Conservation (phyloP, 2,888 invertebrate genomes). For the Mythimna loreyi region DNA sequence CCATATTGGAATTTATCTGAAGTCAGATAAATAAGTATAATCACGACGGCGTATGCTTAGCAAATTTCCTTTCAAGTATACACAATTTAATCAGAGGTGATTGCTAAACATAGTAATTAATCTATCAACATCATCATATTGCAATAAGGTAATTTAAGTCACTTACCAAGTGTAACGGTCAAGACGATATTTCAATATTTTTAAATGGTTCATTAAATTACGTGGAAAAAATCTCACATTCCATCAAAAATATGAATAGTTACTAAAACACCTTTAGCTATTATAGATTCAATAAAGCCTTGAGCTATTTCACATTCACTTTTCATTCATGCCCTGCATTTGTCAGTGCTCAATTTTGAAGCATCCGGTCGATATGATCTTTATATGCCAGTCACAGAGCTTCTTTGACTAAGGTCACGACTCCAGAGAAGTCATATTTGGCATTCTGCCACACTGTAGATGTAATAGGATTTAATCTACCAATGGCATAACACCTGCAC, state of each 20-base stretch:
- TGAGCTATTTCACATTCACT: constrained; percentile 50
- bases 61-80: constrained; percentile 7
- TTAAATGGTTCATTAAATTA: not conserved
- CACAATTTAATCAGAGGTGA: constrained; percentile 1
- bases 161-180: constrained; percentile 15
- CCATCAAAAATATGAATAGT: not conserved
- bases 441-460: constrained; percentile 33
- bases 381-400: constrained; percentile 41
- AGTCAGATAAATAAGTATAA: not conserved
- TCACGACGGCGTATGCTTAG: too few species aligned
- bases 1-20: not conserved
- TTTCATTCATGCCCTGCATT: constrained; percentile 39
- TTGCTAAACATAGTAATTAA: constrained; percentile 17
- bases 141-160: constrained; percentile 7
- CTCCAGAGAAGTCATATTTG: constrained; percentile 35
- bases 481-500: constrained; percentile 31
- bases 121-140: constrained; percentile 26
- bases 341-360: constrained; percentile 39
- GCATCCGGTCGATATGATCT: constrained; percentile 52
- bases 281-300: constrained; percentile 49
- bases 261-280: not conserved
- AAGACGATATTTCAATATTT: constrained; percentile 6
- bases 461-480: constrained; percentile 30
- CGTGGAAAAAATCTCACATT: not conserved
- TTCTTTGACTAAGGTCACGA: constrained; percentile 44